Evolutionary conservation across 2,888 invertebrate species (phyloP).

Genomic region (Hirtodrosophila duncani): DNA sequence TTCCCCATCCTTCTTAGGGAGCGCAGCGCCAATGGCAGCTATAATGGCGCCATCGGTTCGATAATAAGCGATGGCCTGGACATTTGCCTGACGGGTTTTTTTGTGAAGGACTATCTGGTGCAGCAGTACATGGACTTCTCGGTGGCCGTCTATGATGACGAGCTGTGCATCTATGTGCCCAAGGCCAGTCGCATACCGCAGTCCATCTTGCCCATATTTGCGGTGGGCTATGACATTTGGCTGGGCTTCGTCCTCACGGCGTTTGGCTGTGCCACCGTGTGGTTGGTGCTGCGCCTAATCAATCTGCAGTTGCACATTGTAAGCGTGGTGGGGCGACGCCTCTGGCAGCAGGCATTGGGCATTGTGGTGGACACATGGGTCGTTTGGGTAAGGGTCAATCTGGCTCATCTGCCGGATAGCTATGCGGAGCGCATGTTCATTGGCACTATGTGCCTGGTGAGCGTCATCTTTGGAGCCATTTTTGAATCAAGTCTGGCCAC

Average conservation of each 20-base stretch:
- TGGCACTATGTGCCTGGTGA: constrained; percentile 74
- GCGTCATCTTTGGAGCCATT: constrained; percentile 77
- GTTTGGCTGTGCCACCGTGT: constrained; percentile 64
- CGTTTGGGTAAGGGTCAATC: constrained; percentile 75
- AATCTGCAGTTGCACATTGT: constrained; percentile 60
- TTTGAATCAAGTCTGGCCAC: constrained; percentile 79
- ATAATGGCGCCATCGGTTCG: constrained; percentile 77
- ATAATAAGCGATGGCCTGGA: constrained; percentile 74
- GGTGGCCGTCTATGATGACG: constrained; percentile 76
- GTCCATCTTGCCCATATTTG: constrained; percentile 76
- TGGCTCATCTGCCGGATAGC: constrained; percentile 73
- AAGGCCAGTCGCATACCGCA: constrained; percentile 77
- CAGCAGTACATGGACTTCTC: constrained; percentile 76
- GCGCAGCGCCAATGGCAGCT: constrained; percentile 70
- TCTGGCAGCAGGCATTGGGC: constrained; percentile 58
- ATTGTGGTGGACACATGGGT: constrained; percentile 75
- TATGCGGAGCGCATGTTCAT: constrained; percentile 76
- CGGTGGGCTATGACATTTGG: constrained; percentile 76
- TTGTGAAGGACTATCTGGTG: constrained; percentile 78
- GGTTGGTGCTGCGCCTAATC: constrained; percentile 62
- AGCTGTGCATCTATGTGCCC: constrained; percentile 78
- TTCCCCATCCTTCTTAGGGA: constrained; percentile 53
- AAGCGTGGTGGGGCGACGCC: neutral
- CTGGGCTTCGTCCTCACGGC: constrained; percentile 70
- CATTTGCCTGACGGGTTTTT: constrained; percentile 77